Percentiles rank a stretch among this genome's conserved stretches.
These are phyloP conservation scores for Griposia aprilina DNA, from an alignment of 2,888 invertebrate genomes.

Conservation along the genomic window DNA sequence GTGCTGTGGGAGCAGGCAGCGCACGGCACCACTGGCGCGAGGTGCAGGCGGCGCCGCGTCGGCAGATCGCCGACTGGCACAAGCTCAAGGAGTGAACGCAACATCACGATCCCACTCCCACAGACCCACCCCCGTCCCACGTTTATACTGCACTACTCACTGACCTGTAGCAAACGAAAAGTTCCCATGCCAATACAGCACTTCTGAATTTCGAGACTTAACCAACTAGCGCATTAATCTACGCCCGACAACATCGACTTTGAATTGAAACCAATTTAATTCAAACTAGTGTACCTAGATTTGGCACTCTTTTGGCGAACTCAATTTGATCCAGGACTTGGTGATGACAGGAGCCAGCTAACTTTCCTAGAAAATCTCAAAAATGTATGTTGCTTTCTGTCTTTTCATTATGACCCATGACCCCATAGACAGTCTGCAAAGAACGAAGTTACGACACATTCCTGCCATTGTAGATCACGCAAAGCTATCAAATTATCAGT, in stretches of 20 bases:
- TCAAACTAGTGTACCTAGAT: neutral
- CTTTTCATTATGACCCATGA: neutral
- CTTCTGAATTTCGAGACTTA: neutral
- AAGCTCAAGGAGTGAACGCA: slow-evolving; percentile 96
- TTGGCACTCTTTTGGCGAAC: neutral
- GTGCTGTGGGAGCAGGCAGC: slow-evolving; percentile 95
- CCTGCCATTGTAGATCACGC: neutral
- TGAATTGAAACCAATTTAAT: neutral
- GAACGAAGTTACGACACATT: neutral
- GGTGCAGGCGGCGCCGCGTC: slow-evolving; percentile 98
- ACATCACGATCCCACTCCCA: slow-evolving; percentile 30
- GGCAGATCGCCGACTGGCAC: slow-evolving; percentile 99
- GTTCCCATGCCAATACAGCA: neutral
- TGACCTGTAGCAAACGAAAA: slow-evolving; percentile 1
- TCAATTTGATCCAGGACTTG: neutral
- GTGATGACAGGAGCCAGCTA: neutral
- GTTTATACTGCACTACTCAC: slow-evolving; percentile 52
- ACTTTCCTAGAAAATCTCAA: neutral
- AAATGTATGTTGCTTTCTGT: neutral
- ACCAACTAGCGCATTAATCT: neutral
- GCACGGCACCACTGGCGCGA: slow-evolving; percentile 99
- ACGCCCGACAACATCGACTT: neutral
- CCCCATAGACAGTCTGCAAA: neutral
- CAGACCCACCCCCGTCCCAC: slow-evolving; percentile 8
- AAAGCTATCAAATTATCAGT: neutral